Conservation (phyloP, 2,113 vertebrate species). For the Peromyscus leucopus region DNA sequence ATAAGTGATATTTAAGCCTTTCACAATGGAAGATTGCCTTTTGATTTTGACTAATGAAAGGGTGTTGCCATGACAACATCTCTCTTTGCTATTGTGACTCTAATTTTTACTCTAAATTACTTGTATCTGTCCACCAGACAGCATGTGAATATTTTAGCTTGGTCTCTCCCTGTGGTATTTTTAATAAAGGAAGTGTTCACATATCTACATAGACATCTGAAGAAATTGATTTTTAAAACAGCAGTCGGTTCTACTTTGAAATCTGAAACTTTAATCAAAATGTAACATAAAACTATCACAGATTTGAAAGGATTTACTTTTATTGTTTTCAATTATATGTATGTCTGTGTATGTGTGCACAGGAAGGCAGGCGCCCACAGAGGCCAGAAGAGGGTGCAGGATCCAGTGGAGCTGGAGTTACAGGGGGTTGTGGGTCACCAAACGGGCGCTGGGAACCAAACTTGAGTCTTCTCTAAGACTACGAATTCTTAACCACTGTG, state of each 20-base stretch:
- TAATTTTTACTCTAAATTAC: slow-evolving; percentile 46
- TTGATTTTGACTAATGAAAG: slow-evolving; percentile 12
- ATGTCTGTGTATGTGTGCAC: neutral
- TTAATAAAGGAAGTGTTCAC: neutral
- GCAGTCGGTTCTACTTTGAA: neutral
- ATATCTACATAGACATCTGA: slow-evolving; percentile 32
- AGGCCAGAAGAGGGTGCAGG: neutral
- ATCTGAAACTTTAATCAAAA: slow-evolving; percentile 2
- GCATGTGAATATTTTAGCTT: slow-evolving; percentile 46
- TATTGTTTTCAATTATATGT: neutral
- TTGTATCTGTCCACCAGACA: neutral
- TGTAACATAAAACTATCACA: neutral
- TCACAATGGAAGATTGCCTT: slow-evolving; percentile 31
- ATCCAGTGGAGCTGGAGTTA: neutral
- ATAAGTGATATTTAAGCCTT: slow-evolving; percentile 43
- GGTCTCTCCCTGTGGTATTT: slow-evolving; percentile 41
- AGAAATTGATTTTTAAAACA: slow-evolving; percentile 1
- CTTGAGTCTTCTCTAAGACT: neutral
- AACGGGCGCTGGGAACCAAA: neutral
- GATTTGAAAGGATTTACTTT: neutral
- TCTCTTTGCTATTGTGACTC: slow-evolving; percentile 12
- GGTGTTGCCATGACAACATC: neutral
- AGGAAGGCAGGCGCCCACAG: neutral
- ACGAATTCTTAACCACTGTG: neutral
- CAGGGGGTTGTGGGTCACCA: neutral